Conservation (phyloP, 1,140 invertebrate species). For the roundworm (Caenorhabditis elegans) region DNA sequence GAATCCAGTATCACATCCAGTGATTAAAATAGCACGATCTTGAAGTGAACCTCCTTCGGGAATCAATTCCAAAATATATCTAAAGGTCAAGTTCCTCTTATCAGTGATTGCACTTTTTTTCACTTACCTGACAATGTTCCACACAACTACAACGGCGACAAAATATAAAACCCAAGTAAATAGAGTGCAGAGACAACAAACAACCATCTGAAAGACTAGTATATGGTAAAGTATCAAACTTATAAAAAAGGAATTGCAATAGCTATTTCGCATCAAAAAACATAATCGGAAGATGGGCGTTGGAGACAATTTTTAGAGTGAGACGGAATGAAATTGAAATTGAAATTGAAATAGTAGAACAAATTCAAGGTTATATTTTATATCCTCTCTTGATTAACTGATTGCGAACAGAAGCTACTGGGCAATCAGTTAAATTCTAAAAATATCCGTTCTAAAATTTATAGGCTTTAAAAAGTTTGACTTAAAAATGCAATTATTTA, state of each 20-base stretch:
- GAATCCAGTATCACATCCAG: constrained; percentile 54
- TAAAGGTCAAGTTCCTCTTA: neutral
- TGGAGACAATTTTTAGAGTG: neutral
- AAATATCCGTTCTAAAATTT: constrained; percentile 6
- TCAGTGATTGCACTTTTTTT: too few relatives aligned
- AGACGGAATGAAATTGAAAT: constrained; percentile 18
- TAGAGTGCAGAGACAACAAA: neutral
- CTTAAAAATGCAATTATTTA: neutral
- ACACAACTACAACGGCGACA: neutral
- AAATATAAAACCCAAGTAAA: neutral
- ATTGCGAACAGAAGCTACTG: too few relatives aligned
- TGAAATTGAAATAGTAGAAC: neutral
- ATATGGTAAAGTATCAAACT: too few relatives aligned
- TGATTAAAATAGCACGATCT: constrained; percentile 51
- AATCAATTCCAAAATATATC: constrained; percentile 39
- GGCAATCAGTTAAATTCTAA: too few relatives aligned
- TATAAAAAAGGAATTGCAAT: too few relatives aligned
- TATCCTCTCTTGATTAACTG: neutral
- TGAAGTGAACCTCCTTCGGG: constrained; percentile 33
- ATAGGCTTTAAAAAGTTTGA: too few relatives aligned
- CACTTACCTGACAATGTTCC: constrained; percentile 1
- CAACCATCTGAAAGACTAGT: neutral
- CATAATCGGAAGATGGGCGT: neutral
- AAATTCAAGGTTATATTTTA: constrained; percentile 1
- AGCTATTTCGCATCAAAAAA: too few relatives aligned